Percentiles rank a stretch among this genome's conserved stretches.
Conservation (phyloP, 2,797 vertebrate species). For the Leucoraja ocellata region DNA sequence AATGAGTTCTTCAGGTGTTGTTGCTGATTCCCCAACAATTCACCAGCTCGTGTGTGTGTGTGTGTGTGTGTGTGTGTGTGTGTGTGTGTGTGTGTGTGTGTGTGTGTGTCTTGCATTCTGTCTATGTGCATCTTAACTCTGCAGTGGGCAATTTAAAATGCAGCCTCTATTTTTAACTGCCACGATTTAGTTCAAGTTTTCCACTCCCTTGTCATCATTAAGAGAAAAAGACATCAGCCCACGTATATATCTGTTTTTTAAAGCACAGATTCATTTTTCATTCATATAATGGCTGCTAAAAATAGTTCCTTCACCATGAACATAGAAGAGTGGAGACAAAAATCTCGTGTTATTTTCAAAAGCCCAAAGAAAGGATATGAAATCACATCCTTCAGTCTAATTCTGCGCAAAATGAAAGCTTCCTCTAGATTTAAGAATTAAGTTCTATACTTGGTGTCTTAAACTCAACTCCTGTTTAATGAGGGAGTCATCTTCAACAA, state of each 20-base stretch:
- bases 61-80: not conserved
- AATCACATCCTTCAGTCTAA: not conserved
- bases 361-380: not conserved
- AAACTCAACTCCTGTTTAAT: not conserved
- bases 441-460: not conserved
- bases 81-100: not conserved
- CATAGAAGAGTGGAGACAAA: not conserved
- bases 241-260: not conserved
- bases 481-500: not conserved
- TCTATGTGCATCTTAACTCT: not conserved
- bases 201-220: conserved; percentile 20
- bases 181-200: conserved; percentile 10
- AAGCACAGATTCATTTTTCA: conserved; percentile 28
- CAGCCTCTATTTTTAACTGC: conserved; percentile 22
- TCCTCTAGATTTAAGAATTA: not conserved
- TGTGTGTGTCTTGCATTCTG: not conserved
- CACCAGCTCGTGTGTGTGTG: not conserved
- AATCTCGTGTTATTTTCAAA: not conserved
- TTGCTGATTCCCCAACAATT: not conserved
- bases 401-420: not conserved
- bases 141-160: conserved; percentile 21
- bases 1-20: not conserved
- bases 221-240: not conserved
- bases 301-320: conserved; percentile 14
- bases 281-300: conserved; percentile 25